phyloP scores from a whole-genome alignment of 2,888 invertebrate species.

The Microctonus hyperodae region DNA sequence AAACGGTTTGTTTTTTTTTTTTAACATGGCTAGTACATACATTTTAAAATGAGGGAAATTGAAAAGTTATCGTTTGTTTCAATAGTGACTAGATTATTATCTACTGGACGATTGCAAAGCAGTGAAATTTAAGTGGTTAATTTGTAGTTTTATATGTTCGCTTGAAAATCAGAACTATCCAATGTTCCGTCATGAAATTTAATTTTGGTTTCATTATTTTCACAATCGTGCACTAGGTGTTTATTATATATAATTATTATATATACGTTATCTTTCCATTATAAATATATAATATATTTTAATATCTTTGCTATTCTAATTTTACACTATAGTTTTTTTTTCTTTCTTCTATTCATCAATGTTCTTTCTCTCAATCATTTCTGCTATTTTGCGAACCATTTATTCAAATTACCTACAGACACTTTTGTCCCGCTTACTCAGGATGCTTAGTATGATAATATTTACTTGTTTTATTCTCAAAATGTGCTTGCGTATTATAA shows the following conservation, averaged over 20 bases:
- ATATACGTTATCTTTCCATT: constrained; percentile 35
- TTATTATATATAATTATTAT: constrained; percentile 15
- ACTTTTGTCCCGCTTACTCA: background rate
- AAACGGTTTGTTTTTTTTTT: too few relatives aligned
- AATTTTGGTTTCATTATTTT: constrained; percentile 29
- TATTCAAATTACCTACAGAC: background rate
- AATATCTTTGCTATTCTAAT: constrained; percentile 36
- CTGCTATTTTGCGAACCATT: constrained; percentile 17
- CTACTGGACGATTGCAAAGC: constrained; percentile 18
- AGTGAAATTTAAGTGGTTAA: background rate
- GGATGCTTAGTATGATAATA: background rate
- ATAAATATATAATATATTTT: constrained; percentile 37
- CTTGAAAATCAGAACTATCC: background rate
- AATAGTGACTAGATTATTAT: background rate
- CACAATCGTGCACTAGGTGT: constrained; percentile 23
- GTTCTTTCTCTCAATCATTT: constrained; percentile 20
- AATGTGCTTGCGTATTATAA: constrained; percentile 3
- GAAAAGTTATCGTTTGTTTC: background rate
- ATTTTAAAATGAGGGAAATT: constrained; percentile 5
- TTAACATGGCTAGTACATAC: constrained; percentile 1
- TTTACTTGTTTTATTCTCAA: background rate
- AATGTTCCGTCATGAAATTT: background rate
- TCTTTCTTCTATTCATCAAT: constrained; percentile 13
- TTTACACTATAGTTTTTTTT: constrained; percentile 27
- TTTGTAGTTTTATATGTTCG: background rate